A percentile compares a stretch with the other conserved stretches of the same genome.
Evolutionary conservation across 2,113 vertebrate species (phyloP).

Genomic region (Rhinolophus sinicus): DNA sequence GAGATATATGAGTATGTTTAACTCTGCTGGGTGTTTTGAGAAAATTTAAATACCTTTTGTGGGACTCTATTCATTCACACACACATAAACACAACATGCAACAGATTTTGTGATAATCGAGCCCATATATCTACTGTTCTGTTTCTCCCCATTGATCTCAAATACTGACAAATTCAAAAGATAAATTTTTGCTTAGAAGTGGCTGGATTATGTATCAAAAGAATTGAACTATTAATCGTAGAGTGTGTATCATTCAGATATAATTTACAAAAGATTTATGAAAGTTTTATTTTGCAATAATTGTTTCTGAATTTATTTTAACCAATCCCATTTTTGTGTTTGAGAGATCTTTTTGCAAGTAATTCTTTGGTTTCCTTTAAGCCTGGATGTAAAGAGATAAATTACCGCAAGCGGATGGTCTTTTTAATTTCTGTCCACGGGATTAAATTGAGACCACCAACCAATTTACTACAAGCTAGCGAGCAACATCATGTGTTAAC

Average conservation of each 20-base stretch:
- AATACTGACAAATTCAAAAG: neutral
- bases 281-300: conserved; percentile 12
- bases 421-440: conserved; percentile 53
- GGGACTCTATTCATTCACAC: neutral
- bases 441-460: conserved; percentile 67
- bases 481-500: conserved; percentile 59
- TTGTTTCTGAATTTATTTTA: neutral
- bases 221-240: neutral
- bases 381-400: neutral
- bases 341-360: neutral
- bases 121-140: neutral
- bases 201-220: neutral
- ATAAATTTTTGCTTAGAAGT: neutral
- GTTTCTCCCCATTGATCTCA: neutral
- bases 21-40: neutral
- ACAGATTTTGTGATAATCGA: neutral
- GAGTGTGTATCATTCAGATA: neutral
- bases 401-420: conserved; percentile 17
- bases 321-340: neutral
- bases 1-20: neutral
- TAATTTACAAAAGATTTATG: neutral
- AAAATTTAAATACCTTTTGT: neutral
- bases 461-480: neutral
- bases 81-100: neutral
- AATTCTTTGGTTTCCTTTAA: neutral